These are phyloP conservation scores for Salminus brasiliensis DNA, from an alignment of 2,113 vertebrate species.

Conservation along the genomic window DNA sequence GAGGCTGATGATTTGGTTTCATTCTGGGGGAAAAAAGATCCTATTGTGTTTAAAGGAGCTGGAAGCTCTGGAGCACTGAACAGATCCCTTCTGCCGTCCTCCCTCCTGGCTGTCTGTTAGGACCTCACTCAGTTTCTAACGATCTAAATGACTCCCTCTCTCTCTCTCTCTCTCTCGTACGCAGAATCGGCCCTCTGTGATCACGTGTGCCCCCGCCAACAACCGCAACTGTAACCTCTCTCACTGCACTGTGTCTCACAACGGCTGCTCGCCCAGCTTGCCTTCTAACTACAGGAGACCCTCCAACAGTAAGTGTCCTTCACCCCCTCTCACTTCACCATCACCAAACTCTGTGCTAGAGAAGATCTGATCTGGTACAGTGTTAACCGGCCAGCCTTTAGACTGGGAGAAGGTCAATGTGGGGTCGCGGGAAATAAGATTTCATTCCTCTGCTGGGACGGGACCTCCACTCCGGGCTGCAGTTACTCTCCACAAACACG, in stretches of 20 bases:
- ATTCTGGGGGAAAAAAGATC: too few species aligned
- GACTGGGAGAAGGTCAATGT: constrained; percentile 7
- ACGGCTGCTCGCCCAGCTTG: constrained; percentile 79
- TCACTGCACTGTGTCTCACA: constrained; percentile 92
- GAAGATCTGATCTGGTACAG: neutral
- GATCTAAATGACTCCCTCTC: too few species aligned
- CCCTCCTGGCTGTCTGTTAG: neutral
- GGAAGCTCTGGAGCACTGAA: too few species aligned
- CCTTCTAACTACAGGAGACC: constrained; percentile 84
- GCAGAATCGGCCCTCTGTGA: constrained; percentile 96
- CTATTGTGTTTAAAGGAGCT: too few species aligned
- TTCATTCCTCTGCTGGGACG: constrained; percentile 44
- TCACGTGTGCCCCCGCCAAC: constrained; percentile 93
- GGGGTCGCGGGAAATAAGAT: constrained; percentile 53
- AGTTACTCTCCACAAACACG: constrained; percentile 20
- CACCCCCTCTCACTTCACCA: too few species aligned
- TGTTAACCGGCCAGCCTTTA: neutral
- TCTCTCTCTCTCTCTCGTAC: constrained; percentile 47
- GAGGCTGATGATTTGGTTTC: too few species aligned
- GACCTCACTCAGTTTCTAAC: too few species aligned
- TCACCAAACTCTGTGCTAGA: neutral
- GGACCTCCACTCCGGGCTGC: constrained; percentile 12
- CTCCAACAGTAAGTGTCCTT: constrained; percentile 83
- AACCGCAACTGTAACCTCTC: constrained; percentile 97
- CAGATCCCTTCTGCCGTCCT: neutral